A percentile compares a stretch with the other conserved stretches of the same genome.
These are phyloP conservation scores for Lysandra bellargus DNA, from an alignment of 2,888 invertebrate genomes.

Conservation along the genomic window DNA sequence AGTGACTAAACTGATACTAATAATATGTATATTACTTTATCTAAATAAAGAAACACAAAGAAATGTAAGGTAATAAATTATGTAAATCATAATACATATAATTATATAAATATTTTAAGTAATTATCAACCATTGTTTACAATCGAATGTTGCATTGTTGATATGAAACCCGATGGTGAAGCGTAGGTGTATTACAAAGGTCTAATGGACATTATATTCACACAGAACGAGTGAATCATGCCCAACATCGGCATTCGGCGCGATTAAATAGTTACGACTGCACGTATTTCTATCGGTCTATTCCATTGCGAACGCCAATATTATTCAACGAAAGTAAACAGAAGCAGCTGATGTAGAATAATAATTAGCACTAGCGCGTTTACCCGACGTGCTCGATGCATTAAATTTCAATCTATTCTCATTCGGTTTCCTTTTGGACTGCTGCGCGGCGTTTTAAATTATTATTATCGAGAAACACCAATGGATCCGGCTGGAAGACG, in stretches of 20 bases:
- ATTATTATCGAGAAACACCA: slow-evolving; percentile 70
- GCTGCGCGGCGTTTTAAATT: slow-evolving; percentile 67
- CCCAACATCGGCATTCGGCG: slow-evolving; percentile 39
- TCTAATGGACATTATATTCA: not conserved
- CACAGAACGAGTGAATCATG: slow-evolving; percentile 53
- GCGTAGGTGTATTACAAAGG: slow-evolving; percentile 10
- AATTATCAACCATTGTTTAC: slow-evolving; percentile 26
- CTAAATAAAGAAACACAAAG: not conserved
- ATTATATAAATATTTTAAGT: not conserved
- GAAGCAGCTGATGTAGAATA: slow-evolving; percentile 68
- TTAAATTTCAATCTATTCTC: slow-evolving; percentile 78
- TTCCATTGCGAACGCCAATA: slow-evolving; percentile 60
- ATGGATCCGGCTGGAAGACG: slow-evolving; percentile 72
- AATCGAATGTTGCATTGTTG: slow-evolving; percentile 21
- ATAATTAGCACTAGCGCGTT: slow-evolving; percentile 68
- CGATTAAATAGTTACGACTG: slow-evolving; percentile 43
- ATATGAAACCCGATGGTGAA: slow-evolving; percentile 9
- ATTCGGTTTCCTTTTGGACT: slow-evolving; percentile 73
- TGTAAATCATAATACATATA: not conserved
- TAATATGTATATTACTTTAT: too few species aligned
- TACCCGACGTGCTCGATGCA: slow-evolving; percentile 65
- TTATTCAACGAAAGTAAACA: slow-evolving; percentile 78
- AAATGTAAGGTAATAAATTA: not conserved
- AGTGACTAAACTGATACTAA: not conserved
- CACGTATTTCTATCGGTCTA: slow-evolving; percentile 49